phyloP scores from a whole-genome alignment of 2,888 invertebrate species.

The Drosophila subquinaria region DNA sequence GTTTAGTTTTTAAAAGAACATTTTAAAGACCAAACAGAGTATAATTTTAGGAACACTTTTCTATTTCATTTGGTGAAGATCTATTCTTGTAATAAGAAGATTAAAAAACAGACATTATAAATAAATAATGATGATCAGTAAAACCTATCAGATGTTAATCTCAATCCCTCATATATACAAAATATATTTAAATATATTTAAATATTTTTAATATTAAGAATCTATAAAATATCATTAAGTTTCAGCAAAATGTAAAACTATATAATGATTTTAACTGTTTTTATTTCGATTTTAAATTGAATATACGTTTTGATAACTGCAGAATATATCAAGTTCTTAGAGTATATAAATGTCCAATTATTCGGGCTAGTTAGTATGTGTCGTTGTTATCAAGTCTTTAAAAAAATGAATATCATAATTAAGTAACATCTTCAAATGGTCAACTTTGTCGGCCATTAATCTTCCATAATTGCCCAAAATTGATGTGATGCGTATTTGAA shows the following conservation, averaged over 20 bases:
- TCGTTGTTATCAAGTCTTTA: conserved; percentile 41
- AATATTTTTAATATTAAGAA: background rate
- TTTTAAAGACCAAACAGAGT: background rate
- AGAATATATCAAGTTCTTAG: conserved; percentile 22
- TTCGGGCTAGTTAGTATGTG: conserved; percentile 44
- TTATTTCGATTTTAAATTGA: background rate
- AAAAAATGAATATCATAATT: conserved; percentile 59
- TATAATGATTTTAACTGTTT: background rate
- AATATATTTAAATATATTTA: too few species aligned
- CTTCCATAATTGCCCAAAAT: conserved; percentile 80
- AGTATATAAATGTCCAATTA: conserved; percentile 49
- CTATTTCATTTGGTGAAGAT: too few species aligned
- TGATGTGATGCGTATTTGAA: conserved; percentile 79
- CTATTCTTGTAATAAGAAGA: too few species aligned
- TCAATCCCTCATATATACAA: too few species aligned
- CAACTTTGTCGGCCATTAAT: conserved; percentile 73
- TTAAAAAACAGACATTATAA: too few species aligned
- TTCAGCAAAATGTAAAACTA: too few species aligned
- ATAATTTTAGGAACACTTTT: too few species aligned
- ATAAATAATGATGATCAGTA: too few species aligned
- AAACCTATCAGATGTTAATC: too few species aligned
- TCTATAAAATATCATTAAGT: background rate
- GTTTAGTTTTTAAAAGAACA: background rate
- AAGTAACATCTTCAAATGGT: conserved; percentile 47
- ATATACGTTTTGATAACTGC: conserved; percentile 5